Percentiles rank a stretch among this genome's conserved stretches.
Evolutionary conservation across 2,113 vertebrate genomes (phyloP).

Genomic region (Cololabis saira): DNA sequence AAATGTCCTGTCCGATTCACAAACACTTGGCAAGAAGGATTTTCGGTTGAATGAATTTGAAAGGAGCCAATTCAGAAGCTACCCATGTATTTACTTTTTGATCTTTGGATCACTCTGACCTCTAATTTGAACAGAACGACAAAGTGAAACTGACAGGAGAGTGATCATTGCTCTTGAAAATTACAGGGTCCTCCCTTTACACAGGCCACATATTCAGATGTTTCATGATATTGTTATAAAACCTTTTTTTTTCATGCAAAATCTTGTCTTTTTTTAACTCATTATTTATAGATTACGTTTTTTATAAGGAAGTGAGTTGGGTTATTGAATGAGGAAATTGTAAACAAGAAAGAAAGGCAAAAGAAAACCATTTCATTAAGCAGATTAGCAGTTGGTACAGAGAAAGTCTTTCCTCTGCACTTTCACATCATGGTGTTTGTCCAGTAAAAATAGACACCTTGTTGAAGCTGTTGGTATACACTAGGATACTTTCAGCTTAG

Average conservation of each 20-base stretch:
- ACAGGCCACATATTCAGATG: slow-evolving; percentile 1
- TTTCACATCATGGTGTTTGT: slow-evolving; percentile 52
- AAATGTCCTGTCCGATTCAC: not conserved
- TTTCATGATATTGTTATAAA: not conserved
- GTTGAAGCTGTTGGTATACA: slow-evolving; percentile 22
- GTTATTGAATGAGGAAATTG: not conserved
- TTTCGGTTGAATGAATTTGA: slow-evolving; percentile 4
- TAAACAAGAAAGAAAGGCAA: not conserved
- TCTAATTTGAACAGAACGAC: slow-evolving; percentile 33
- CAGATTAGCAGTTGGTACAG: slow-evolving; percentile 27
- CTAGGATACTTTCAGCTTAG: slow-evolving; percentile 15
- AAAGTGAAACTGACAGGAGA: slow-evolving; percentile 27
- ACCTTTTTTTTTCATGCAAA: no score
- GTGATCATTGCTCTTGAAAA: slow-evolving; percentile 18
- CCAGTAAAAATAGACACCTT: slow-evolving; percentile 53
- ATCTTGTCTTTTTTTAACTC: no score
- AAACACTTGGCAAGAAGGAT: not conserved
- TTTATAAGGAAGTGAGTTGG: no score
- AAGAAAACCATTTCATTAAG: not conserved
- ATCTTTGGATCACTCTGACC: slow-evolving; percentile 16
- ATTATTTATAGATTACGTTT: no score
- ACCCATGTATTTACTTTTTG: slow-evolving; percentile 13
- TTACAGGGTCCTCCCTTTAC: slow-evolving; percentile 9
- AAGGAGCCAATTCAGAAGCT: slow-evolving; percentile 12
- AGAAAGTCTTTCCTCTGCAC: slow-evolving; percentile 11